Base-by-base conservation (phyloP, 2,888 invertebrate species). In the Copidosoma aretas region DNA sequence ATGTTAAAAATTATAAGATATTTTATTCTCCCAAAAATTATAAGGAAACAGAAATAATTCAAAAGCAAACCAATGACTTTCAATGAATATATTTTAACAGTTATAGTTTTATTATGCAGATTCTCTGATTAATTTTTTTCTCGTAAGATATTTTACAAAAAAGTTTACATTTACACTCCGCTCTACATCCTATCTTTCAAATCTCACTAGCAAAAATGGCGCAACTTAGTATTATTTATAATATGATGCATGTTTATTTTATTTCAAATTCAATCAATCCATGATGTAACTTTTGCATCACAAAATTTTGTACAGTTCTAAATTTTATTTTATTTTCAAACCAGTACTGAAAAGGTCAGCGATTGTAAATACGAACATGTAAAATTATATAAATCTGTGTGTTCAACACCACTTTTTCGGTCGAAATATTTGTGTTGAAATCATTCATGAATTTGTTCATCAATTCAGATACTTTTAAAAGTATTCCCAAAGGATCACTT, bases 51-150 rank as follows among this genome's bases (percentile, higher is more conserved):
- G n/a, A n/a, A n/a, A n/a, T n/a, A n/a, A 5, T 32, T 32, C 8
- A 5, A 32, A 32, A 8, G 32, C 32, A 32, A 32, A 32, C 8
- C 32, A 32, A 32, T 32, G 32, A 32, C 10, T 51, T 51, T 43
- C 60, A 41, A 56, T 54, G 32, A 52, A 61, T 68, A 63, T 66
- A 53, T 54, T 71, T 60, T 67, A 71, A 71, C 69, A 71, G 67
- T 66, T 69, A 67, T 71, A 71, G 22, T 63, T 71, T 68, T 71
- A 71, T 69, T 69, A 67, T 69, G 64, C 60, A 69, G 66, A 57
- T 59, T 67, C 57, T 53, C 63, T n/a, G 65, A 69, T 69, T 66
- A 61, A 69, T 64, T 60, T 62, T 32, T 68, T 46, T 60, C 52
- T 57, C 10, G 57, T 60, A 51, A 63, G 54, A 64, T 62, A 60